Evolutionary conservation across 2,113 vertebrate genomes (phyloP), one percentile per base, ranked within the genome.

Genomic region (Merops nubicus): DNA sequence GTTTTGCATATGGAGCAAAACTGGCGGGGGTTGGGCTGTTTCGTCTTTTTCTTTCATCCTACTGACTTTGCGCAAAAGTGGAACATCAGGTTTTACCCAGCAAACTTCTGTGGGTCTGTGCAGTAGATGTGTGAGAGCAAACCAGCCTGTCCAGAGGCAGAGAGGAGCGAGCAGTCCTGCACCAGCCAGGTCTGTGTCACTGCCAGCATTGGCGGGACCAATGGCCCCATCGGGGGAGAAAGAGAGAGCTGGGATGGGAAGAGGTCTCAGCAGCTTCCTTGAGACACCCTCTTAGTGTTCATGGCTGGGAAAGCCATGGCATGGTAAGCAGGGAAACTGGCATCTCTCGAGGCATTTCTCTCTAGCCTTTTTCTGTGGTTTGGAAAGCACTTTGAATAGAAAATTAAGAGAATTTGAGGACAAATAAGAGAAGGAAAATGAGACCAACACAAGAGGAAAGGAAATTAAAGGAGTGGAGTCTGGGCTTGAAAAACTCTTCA

Each of bases 1-100:
- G 91, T 95, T 97, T 95, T 96, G 93, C 90, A 83, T 94, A 47
- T 26, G 3, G 88, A 97, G 95, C 74, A 94, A 70, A 95, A 91
- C 50, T 1, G 2, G 48, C 2, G 79, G 68, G 78, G 78, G 88
- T 6, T 96, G 83, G 94, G 85, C 38, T 74, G 53, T 84, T 93
- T 53, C 76, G 10, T 9, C 34, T 42, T 80, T 80, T 90, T 45
- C 68, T 88, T 64, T 56, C 68, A 29, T 92, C 95, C 84, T 94
- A 91, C 93, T 97, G 96, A 96, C 95, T 93, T 47, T 20, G 69
- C n/a, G 3, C 70, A 77, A 92, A 97, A 92, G 93, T 91, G 75
- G 90, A 93, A 65, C 51, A 11, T 63, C 88, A 26, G 77, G 85
- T 72, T 96, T 96, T 83, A 63, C 50, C 76, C 79, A 60, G 50